Conservation (phyloP, 2,113 vertebrate species). For the Entosphenus tridentatus region DNA sequence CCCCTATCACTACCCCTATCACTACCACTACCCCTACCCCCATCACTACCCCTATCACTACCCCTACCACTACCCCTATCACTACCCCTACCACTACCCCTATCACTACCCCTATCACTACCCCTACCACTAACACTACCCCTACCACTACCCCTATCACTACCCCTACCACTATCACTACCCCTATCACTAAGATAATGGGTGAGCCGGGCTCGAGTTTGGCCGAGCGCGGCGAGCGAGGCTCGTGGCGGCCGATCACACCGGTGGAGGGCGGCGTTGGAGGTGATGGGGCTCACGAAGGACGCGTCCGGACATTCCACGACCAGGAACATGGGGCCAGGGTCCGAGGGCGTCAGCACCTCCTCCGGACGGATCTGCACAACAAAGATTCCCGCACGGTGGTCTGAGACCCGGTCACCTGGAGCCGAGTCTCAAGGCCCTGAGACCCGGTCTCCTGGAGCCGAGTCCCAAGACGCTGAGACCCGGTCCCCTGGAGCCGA, state of each 20-base stretch:
- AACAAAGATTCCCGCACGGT: neutral
- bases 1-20: no score
- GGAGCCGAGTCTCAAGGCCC: neutral
- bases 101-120: no score
- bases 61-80: no score
- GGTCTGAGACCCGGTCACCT: neutral
- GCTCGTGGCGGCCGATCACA: constrained; percentile 16
- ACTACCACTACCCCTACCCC: no score
- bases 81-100: no score
- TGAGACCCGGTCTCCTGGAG: neutral
- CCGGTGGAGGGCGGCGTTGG: constrained; percentile 23
- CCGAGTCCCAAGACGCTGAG: neutral
- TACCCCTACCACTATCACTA: neutral
- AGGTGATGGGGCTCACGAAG: constrained; percentile 40
- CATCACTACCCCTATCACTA: no score
- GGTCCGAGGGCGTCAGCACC: constrained; percentile 49
- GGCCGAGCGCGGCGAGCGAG: no score
- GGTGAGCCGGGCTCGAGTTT: no score
- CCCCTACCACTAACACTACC: no score
- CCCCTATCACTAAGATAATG: neutral
- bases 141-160: no score
- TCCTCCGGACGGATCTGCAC: constrained; percentile 56
- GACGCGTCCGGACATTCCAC: constrained; percentile 62
- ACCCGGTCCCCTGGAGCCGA: neutral
- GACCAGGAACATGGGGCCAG: constrained; percentile 44